phyloP scores from a whole-genome alignment of 2,113 vertebrate genomes.

The Leptobrachium leishanense region DNA sequence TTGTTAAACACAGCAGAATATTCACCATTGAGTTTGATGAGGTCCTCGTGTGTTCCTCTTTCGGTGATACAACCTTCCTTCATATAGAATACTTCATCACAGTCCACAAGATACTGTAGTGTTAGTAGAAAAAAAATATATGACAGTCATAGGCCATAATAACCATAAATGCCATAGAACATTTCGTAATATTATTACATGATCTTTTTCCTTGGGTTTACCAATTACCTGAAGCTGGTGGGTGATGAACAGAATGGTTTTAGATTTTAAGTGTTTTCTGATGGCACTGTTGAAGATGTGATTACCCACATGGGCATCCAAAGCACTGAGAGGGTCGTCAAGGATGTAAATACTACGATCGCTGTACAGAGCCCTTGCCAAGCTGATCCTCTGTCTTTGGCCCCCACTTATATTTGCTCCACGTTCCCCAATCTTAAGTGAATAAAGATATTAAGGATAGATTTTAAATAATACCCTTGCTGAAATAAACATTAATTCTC shows the following conservation, averaged over 20 bases:
- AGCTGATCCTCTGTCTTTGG: constrained; percentile 87
- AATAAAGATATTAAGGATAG: neutral
- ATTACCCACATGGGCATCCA: constrained; percentile 89
- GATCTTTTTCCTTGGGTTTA: neutral
- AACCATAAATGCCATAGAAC: neutral
- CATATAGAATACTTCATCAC: constrained; percentile 91
- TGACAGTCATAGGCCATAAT: neutral
- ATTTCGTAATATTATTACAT: neutral
- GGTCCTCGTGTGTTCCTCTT: constrained; percentile 83
- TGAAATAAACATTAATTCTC: neutral
- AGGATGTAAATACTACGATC: constrained; percentile 84
- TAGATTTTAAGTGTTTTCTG: constrained; percentile 81
- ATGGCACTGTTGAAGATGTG: constrained; percentile 92
- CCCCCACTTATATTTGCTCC: constrained; percentile 90
- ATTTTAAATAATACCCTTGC: neutral
- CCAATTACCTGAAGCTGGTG: constrained; percentile 87
- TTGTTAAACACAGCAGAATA: constrained; percentile 91
- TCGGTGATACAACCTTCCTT: constrained; percentile 86
- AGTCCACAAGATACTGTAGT: constrained; percentile 84
- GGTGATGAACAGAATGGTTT: constrained; percentile 87
- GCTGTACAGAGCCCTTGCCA: constrained; percentile 88
- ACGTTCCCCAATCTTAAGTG: constrained; percentile 83
- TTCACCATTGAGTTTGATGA: constrained; percentile 86
- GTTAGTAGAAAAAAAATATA: constrained; percentile 13
- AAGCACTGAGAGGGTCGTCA: constrained; percentile 90